Conservation (phyloP, 92 coral and sea anemone genomes). For the Bergia sp. region DNA sequence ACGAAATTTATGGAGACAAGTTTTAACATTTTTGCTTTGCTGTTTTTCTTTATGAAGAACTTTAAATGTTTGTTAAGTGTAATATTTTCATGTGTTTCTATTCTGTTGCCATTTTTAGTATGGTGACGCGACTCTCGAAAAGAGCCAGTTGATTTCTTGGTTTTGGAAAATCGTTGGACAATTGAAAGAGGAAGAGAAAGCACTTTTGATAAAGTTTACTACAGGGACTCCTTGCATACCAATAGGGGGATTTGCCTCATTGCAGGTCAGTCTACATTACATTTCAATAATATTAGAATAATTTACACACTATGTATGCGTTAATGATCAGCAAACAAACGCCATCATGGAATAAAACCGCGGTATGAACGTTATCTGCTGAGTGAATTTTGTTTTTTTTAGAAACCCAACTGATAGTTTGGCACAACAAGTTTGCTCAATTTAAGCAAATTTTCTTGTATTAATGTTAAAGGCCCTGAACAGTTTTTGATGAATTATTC, state of each 20-base stretch:
- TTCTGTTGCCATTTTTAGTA: slow-evolving; percentile 46
- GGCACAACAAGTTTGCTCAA: neutral
- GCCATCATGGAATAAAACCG: no score
- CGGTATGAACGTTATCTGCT: no score
- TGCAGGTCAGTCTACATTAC: slow-evolving; percentile 58
- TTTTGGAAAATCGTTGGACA: slow-evolving; percentile 82
- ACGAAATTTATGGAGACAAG: no score
- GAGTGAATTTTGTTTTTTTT: no score
- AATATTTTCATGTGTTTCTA: neutral
- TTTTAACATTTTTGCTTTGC: neutral
- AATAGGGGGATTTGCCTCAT: slow-evolving; percentile 88
- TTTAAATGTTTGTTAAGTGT: neutral
- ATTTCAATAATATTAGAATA: no score
- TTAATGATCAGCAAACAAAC: no score
- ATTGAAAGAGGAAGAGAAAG: slow-evolving; percentile 94
- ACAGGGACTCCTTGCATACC: slow-evolving; percentile 97
- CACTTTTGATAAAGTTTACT: slow-evolving; percentile 84
- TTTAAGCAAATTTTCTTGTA: no score
- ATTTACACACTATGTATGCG: neutral
- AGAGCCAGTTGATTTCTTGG: slow-evolving; percentile 72
- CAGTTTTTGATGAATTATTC: no score
- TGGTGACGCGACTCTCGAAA: neutral
- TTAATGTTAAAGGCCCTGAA: neutral
- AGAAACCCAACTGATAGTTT: neutral
- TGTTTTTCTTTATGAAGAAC: neutral